Evolutionary conservation across 2,113 vertebrate species (phyloP).

Genomic region (Calidris pugnax): DNA sequence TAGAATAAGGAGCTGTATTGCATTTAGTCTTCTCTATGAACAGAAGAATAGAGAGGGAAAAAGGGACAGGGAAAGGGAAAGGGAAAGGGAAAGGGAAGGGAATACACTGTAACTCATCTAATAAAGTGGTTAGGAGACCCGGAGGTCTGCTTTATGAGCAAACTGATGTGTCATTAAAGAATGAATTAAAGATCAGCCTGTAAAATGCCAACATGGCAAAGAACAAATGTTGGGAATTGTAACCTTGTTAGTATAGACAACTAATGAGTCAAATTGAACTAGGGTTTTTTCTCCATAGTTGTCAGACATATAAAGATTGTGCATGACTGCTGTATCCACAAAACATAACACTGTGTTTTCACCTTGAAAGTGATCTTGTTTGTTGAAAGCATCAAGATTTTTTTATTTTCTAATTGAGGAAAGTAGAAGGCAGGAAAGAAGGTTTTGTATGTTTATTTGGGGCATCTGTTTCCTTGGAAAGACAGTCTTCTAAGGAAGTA

Average conservation of each 20-base stretch:
- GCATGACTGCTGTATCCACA: not conserved
- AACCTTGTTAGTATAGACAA: not conserved
- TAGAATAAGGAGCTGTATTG: not conserved
- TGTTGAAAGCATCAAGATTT: not conserved
- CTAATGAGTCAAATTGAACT: not conserved
- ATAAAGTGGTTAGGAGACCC: not conserved
- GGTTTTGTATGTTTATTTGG: not conserved
- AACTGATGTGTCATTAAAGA: not conserved
- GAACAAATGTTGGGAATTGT: not conserved
- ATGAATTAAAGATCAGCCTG: constrained; percentile 25
- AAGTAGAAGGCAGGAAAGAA: not conserved
- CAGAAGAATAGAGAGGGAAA: not conserved
- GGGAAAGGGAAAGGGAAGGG: not conserved
- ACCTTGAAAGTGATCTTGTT: not conserved
- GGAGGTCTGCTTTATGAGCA: not conserved
- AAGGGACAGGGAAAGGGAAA: not conserved
- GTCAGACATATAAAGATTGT: not conserved
- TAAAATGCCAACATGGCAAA: not conserved
- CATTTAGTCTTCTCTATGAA: not conserved
- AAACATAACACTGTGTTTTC: not conserved
- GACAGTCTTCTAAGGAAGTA: not conserved
- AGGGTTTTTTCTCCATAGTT: not conserved
- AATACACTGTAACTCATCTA: not conserved
- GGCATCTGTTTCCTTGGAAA: not conserved
- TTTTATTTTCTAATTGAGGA: not conserved